These are phyloP conservation scores for Lemur catta DNA, from an alignment of 2,797 vertebrate genomes.

Conservation along the genomic window DNA sequence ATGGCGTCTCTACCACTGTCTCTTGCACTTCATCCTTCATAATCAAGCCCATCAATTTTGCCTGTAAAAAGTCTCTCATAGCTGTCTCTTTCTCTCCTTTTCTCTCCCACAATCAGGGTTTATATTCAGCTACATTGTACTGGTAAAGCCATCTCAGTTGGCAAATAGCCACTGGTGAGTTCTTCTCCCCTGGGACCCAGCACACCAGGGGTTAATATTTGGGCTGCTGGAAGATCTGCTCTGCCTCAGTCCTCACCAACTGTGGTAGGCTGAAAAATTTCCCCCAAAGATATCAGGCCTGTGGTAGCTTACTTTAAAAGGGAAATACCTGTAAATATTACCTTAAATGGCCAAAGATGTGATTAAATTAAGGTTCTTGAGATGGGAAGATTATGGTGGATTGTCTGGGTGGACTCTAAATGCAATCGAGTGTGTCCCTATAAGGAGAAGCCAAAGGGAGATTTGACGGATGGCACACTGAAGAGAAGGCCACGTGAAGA, in stretches of 20 bases:
- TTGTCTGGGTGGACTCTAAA: neutral
- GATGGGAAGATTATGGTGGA: neutral
- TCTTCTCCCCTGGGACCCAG: neutral
- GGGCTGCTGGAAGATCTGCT: neutral
- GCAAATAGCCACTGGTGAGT: neutral
- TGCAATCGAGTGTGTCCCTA: neutral
- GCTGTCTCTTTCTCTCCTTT: neutral
- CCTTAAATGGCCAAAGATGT: neutral
- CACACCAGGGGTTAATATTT: neutral
- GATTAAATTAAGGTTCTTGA: neutral
- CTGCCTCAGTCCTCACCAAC: neutral
- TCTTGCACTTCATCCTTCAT: neutral
- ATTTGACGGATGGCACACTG: neutral
- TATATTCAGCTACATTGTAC: neutral
- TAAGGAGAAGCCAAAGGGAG: neutral
- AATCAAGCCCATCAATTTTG: neutral
- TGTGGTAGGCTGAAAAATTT: neutral
- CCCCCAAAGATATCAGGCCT: neutral
- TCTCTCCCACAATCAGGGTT: neutral
- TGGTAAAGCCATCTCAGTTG: neutral
- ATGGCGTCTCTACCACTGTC: neutral
- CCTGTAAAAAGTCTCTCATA: neutral
- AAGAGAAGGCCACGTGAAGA: neutral
- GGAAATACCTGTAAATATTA: neutral
- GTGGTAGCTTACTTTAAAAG: neutral